Conservation (phyloP, 2,888 invertebrate species). For the Pyrocoelia pectoralis region DNA sequence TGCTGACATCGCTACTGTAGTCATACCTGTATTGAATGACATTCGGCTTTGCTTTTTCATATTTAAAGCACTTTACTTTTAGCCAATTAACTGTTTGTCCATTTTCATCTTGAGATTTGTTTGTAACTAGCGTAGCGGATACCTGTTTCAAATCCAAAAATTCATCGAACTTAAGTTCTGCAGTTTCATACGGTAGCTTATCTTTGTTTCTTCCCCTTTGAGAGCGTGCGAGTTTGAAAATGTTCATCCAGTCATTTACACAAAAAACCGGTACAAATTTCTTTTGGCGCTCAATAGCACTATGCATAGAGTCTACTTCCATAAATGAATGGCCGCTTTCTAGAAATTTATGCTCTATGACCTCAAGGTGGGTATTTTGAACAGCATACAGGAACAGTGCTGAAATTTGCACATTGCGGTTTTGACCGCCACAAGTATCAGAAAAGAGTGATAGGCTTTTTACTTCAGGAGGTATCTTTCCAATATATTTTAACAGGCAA, state of each 20-base stretch:
- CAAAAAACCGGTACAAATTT: conserved; percentile 8
- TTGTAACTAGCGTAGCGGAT: background rate
- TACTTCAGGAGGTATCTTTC: background rate
- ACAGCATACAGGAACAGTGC: background rate
- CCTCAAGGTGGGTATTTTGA: background rate
- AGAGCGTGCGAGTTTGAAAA: conserved; percentile 14
- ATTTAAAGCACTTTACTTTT: conserved; percentile 12
- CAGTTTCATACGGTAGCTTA: background rate
- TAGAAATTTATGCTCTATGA: conserved; percentile 10
- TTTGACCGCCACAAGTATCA: conserved; percentile 46
- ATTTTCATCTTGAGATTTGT: background rate
- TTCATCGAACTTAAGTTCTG: background rate
- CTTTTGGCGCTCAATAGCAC: conserved; percentile 9
- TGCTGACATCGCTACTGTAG: background rate
- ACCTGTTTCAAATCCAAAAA: conserved; percentile 2
- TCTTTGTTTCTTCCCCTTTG: conserved; percentile 9
- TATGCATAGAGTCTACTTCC: conserved; percentile 1
- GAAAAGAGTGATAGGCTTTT: background rate
- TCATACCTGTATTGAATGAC: background rate
- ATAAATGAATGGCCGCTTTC: conserved; percentile 2
- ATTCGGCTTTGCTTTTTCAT: conserved; percentile 3
- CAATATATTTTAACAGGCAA: conserved; percentile 1
- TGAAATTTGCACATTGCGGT: conserved; percentile 14
- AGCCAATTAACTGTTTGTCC: conserved; percentile 13
- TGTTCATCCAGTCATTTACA: conserved; percentile 12